Evolutionary conservation across 2,888 invertebrate species (phyloP).

Genomic region (Trichacis sp.): DNA sequence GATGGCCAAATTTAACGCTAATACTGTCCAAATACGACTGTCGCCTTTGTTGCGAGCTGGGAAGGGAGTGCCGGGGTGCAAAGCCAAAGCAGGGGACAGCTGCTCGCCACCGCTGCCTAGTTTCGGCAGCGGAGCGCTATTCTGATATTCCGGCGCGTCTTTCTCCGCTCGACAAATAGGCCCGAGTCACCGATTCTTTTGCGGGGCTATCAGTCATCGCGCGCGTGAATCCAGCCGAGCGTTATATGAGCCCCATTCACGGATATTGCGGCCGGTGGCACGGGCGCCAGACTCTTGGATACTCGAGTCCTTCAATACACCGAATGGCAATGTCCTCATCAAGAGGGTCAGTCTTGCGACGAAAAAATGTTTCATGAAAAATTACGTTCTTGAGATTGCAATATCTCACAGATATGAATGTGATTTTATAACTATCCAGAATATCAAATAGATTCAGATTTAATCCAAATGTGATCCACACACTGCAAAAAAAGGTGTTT

Average conservation of each 20-base stretch:
- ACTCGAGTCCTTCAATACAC: not conserved
- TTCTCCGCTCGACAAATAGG: conserved; percentile 50
- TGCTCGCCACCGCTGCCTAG: conserved; percentile 35
- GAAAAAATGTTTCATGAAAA: too few relatives aligned
- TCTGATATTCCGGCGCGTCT: conserved; percentile 6
- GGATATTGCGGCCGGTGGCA: conserved; percentile 45
- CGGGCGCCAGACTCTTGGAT: conserved; percentile 40
- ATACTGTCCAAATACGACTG: conserved; percentile 65
- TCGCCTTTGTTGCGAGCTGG: conserved; percentile 49
- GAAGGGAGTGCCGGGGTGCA: conserved; percentile 42
- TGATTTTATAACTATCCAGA: too few relatives aligned
- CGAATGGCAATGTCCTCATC: too few relatives aligned
- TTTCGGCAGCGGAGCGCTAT: not conserved
- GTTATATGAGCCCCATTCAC: conserved; percentile 58
- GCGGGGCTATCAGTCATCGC: conserved; percentile 57
- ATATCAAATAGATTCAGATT: too few relatives aligned
- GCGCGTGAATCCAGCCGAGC: conserved; percentile 52
- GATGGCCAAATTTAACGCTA: conserved; percentile 65
- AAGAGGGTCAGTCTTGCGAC: too few relatives aligned
- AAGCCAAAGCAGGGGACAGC: conserved; percentile 47
- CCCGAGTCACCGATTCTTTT: conserved; percentile 53
- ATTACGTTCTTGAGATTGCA: too few relatives aligned
- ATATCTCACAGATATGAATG: too few relatives aligned
- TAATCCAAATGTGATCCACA: too few relatives aligned
- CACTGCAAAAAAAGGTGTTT: too few relatives aligned